These are phyloP conservation scores for Teinopalpus imperialis DNA, from an alignment of 2,888 invertebrate species.

Conservation along the genomic window DNA sequence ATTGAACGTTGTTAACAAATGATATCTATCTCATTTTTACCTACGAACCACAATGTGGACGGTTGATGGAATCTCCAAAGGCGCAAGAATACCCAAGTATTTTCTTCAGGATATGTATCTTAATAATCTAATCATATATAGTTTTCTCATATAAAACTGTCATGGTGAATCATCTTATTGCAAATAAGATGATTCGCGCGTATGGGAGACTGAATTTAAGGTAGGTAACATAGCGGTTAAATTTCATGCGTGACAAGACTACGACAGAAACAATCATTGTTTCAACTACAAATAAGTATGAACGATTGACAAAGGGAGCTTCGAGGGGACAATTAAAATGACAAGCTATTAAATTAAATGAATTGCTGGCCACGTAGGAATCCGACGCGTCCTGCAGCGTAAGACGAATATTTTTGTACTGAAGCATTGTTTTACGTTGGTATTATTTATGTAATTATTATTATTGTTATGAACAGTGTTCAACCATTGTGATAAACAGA, in stretches of 20 bases:
- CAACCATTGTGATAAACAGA: too few relatives aligned
- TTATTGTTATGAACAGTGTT: too few relatives aligned
- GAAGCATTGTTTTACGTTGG: slow-evolving; percentile 35
- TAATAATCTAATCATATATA: too few relatives aligned
- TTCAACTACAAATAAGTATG: slow-evolving; percentile 50
- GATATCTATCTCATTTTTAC: too few relatives aligned
- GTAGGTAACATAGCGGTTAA: slow-evolving; percentile 44
- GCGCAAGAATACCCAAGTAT: too few relatives aligned
- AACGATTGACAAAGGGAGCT: slow-evolving; percentile 46
- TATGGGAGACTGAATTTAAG: too few relatives aligned
- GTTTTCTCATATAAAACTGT: slow-evolving; percentile 31
- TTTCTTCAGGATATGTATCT: too few relatives aligned
- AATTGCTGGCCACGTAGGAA: slow-evolving; percentile 62
- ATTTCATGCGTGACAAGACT: slow-evolving; percentile 48
- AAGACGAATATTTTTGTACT: slow-evolving; percentile 37
- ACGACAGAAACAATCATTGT: slow-evolving; percentile 53
- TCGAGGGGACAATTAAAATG: slow-evolving; percentile 47
- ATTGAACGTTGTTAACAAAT: too few relatives aligned
- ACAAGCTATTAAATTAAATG: slow-evolving; percentile 63
- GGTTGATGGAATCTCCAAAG: too few relatives aligned
- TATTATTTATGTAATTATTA: too few relatives aligned
- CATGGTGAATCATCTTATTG: slow-evolving; percentile 43
- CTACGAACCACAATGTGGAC: too few relatives aligned
- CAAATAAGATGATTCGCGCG: too few relatives aligned
- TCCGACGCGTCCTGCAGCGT: slow-evolving; percentile 39